phyloP scores from a whole-genome alignment of 2,113 vertebrate species.

The Benitochromis conjunctus region DNA sequence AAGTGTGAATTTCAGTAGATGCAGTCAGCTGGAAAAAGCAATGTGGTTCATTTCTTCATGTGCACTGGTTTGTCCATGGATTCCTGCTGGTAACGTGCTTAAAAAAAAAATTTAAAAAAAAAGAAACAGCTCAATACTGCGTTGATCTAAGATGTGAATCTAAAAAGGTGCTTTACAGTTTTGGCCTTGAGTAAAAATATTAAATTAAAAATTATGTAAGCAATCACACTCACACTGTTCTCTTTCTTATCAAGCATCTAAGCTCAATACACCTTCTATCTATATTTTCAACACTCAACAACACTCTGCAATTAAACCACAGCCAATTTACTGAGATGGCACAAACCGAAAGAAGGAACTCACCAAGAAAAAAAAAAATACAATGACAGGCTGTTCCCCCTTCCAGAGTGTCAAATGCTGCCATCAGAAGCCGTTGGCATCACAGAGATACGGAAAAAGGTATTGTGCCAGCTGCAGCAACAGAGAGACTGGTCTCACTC shows the following conservation, averaged over 20 bases:
- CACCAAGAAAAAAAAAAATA: not conserved
- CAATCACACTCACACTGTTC: not conserved
- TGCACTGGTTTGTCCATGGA: not conserved
- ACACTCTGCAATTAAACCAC: not conserved
- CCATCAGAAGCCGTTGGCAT: not conserved
- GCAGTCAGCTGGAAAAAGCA: not conserved
- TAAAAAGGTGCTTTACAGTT: not conserved
- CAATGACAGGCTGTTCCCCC: not conserved
- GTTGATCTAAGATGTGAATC: not conserved
- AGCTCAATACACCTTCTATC: not conserved
- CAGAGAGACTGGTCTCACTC: not conserved
- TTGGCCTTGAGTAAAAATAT: not conserved
- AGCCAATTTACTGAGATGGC: not conserved
- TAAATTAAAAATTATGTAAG: not conserved
- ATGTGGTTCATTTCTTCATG: not conserved
- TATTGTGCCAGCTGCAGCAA: not conserved
- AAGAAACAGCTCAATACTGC: not conserved
- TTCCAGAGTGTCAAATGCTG: not conserved
- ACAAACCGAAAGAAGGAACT: not conserved
- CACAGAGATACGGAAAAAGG: not conserved
- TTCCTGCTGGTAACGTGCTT: not conserved
- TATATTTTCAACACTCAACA: not conserved
- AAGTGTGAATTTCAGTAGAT: not conserved
- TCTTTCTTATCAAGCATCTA: not conserved
- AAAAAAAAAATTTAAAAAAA: not conserved